Base-by-base conservation (phyloP, 2,113 vertebrate species). In the Python bivittatus region DNA sequence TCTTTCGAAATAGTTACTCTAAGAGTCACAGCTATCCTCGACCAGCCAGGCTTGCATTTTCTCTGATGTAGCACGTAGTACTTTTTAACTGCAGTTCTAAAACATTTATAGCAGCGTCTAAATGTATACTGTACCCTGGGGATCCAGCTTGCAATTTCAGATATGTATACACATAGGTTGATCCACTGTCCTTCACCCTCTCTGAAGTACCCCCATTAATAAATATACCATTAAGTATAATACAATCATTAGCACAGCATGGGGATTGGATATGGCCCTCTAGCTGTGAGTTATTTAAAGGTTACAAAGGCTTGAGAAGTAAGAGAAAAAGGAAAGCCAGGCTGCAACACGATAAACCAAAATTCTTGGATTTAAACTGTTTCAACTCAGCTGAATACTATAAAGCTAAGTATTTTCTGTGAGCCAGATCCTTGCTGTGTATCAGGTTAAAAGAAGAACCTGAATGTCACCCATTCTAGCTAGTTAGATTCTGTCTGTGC, bases 261-360 rank as follows among this genome's bases (percentile, higher is more conserved):
- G 89, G 85, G 54, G 92, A 91, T 88, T 91, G 58, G 68, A 88
- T 84, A 88, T 29, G 33, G 72, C 53, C 57, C 68, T 91, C 72
- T 91, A 44, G 89, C 92, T 88, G 92, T 91, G 86, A 91, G 86
- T 93, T 91, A 88, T 91, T 91, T 93, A 91, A 93, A 91, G 90
- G 86, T 88, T 93, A 88, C 86, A 93, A 91, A 88, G 68, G 90
- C 90, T 25, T n/a, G 27, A 61, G 22, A 33, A 79, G 91, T 4
- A 12, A 72, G 29, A 86, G 56, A 15, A n/a, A 68, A 53, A 61
- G 61, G 52, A 84, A 52, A 79, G 57, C 61, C 44, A 42, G 79
- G 48, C 23, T 42, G 44, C 88, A 92, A 44, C 57, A 60, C 23
- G n/a, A 27, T 92, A 58, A 84, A 89, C 12, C 88, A 89, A 58